A percentile compares a stretch with the other conserved stretches of the same genome.
Evolutionary conservation across 2,797 vertebrate genomes (phyloP).

Genomic region (Chaenodraco wilsoni): DNA sequence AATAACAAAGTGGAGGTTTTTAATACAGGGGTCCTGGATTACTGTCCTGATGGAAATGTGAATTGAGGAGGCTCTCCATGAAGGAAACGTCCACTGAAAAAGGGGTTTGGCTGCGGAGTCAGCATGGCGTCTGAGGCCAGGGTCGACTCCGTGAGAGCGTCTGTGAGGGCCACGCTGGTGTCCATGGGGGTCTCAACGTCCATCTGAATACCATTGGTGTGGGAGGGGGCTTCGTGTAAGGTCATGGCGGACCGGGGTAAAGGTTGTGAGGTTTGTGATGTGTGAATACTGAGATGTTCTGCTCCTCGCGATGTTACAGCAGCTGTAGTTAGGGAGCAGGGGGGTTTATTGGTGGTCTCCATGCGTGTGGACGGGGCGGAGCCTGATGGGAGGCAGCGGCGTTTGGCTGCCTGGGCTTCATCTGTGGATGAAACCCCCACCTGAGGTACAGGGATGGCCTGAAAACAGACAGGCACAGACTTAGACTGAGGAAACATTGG

Average conservation of each 20-base stretch:
- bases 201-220: slow-evolving; percentile 18
- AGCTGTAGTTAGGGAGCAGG: neutral
- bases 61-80: slow-evolving; percentile 90
- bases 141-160: slow-evolving; percentile 28
- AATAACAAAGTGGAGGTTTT: slow-evolving; percentile 39
- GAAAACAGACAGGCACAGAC: slow-evolving; percentile 19
- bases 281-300: slow-evolving; percentile 53
- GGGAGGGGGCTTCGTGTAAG: neutral
- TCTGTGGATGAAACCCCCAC: slow-evolving; percentile 69
- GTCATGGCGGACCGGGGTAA: neutral
- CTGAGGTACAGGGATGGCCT: slow-evolving; percentile 65
- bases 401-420: slow-evolving; percentile 83
- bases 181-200: slow-evolving; percentile 64
- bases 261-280: slow-evolving; percentile 32
- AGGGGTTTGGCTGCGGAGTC: slow-evolving; percentile 43
- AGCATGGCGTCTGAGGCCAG: slow-evolving; percentile 56
- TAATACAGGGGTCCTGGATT: slow-evolving; percentile 75
- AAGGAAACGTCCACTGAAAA: slow-evolving; percentile 79
- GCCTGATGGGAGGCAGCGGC: slow-evolving; percentile 82
- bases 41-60: slow-evolving; percentile 84
- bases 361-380: slow-evolving; percentile 24
- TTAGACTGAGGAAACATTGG: no score
- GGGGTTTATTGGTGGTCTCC: slow-evolving; percentile 18
- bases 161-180: slow-evolving; percentile 27
- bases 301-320: slow-evolving; percentile 21